These are phyloP conservation scores for Apotomis betuletana DNA, from an alignment of 2,888 invertebrate genomes.

Conservation along the genomic window DNA sequence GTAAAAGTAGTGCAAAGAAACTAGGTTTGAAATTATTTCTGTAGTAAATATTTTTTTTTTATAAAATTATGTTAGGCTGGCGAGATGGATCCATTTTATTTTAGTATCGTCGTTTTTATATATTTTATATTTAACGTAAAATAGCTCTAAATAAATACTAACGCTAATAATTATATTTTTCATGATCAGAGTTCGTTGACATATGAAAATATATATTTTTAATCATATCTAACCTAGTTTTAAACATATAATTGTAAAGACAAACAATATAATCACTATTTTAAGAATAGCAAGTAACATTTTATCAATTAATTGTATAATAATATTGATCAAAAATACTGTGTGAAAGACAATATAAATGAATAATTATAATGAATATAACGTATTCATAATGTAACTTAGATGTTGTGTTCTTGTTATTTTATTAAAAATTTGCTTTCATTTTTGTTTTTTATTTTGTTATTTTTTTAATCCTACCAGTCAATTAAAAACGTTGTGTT, in stretches of 20 bases:
- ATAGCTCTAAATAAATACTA: background rate
- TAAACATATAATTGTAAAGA: background rate
- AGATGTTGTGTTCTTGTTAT: conserved; percentile 51
- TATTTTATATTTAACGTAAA: background rate
- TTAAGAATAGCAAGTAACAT: conserved; percentile 22
- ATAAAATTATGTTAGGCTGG: too few relatives aligned
- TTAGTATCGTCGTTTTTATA: background rate
- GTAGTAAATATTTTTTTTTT: too few relatives aligned
- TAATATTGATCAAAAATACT: conserved; percentile 54
- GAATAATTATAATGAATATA: conserved; percentile 45
- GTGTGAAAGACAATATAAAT: conserved; percentile 70
- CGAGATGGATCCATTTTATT: background rate
- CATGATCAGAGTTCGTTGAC: conserved; percentile 50
- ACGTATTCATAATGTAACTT: conserved; percentile 25
- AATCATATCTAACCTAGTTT: conserved; percentile 5
- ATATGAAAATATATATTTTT: conserved; percentile 31
- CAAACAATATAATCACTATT: conserved; percentile 20
- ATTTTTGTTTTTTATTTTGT: conserved; percentile 45
- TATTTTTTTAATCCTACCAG: conserved; percentile 68
- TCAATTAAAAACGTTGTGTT: conserved; percentile 72
- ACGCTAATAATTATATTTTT: conserved; percentile 9
- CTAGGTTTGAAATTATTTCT: background rate
- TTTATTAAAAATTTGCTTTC: conserved; percentile 56
- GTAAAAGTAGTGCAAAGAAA: background rate
- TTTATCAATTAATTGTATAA: conserved; percentile 43